These are phyloP conservation scores for Zhuqinia jingwanae DNA, from an alignment of 2,888 invertebrate genomes.

Conservation along the genomic window DNA sequence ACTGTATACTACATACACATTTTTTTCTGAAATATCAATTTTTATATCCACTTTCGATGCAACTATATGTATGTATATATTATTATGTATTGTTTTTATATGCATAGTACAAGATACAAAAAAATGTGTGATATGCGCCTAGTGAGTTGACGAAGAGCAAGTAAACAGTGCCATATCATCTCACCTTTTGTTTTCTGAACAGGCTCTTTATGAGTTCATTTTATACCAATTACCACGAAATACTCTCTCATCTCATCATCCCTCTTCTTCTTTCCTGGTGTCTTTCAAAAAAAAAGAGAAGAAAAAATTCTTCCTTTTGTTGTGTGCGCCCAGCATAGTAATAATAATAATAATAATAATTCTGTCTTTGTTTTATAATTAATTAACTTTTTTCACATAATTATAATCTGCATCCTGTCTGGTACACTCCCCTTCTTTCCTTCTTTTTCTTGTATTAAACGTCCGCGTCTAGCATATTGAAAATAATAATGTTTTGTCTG, in stretches of 20 bases:
- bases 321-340: no score
- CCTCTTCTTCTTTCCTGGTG: background rate
- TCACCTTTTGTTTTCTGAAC: constrained; percentile 56
- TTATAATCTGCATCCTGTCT: constrained; percentile 46
- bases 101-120: no score
- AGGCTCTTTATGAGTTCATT: constrained; percentile 55
- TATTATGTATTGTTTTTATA: no score
- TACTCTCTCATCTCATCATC: background rate
- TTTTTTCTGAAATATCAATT: no score
- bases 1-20: no score
- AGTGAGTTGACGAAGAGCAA: constrained; percentile 42
- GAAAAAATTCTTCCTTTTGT: background rate
- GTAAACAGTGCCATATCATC: constrained; percentile 45
- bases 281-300: constrained; percentile 9
- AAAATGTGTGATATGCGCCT: background rate
- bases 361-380: constrained; percentile 58
- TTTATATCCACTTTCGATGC: no score
- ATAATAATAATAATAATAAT: background rate
- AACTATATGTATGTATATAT: background rate
- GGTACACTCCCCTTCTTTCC: constrained; percentile 47
- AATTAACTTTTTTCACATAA: constrained; percentile 66
- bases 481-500: background rate
- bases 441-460: constrained; percentile 24
- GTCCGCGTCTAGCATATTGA: no score
- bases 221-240: constrained; percentile 45